phyloP scores from a whole-genome alignment of 2,888 invertebrate genomes.

The Pandemis cinnamomeana region DNA sequence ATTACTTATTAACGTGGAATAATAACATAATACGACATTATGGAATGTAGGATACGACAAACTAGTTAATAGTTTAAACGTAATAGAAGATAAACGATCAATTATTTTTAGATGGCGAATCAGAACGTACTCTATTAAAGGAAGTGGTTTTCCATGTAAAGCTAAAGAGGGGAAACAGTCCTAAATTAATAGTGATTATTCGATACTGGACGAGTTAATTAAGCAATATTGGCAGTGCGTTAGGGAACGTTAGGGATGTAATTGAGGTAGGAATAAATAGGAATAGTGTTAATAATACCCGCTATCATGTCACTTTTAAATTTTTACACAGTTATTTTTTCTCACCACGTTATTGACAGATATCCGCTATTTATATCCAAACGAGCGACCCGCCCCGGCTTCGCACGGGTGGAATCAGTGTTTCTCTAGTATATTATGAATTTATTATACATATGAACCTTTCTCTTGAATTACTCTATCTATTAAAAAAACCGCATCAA shows the following conservation, averaged over 20 bases:
- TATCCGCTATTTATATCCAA: too few species aligned
- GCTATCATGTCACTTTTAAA: not conserved
- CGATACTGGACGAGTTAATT: constrained; percentile 50
- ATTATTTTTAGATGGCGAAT: constrained; percentile 30
- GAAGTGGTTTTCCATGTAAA: constrained; percentile 64
- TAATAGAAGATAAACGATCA: constrained; percentile 23
- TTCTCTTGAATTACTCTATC: too few species aligned
- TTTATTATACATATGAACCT: too few species aligned
- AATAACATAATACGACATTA: not conserved
- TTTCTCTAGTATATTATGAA: too few species aligned
- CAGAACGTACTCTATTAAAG: constrained; percentile 35
- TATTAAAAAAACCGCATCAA: too few species aligned
- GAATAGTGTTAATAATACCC: not conserved
- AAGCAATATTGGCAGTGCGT: constrained; percentile 48
- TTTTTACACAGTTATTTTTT: too few species aligned
- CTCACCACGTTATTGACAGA: too few species aligned
- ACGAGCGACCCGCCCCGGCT: too few species aligned
- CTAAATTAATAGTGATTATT: constrained; percentile 54
- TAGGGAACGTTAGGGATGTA: constrained; percentile 4
- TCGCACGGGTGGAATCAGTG: too few species aligned
- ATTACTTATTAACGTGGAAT: constrained; percentile 19
- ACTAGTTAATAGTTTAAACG: not conserved
- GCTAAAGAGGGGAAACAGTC: constrained; percentile 52
- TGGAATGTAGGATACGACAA: constrained; percentile 1
- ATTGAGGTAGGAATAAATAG: not conserved